Evolutionary conservation across 2,113 vertebrate genomes (phyloP).

Genomic region (Scophthalmus maximus): DNA sequence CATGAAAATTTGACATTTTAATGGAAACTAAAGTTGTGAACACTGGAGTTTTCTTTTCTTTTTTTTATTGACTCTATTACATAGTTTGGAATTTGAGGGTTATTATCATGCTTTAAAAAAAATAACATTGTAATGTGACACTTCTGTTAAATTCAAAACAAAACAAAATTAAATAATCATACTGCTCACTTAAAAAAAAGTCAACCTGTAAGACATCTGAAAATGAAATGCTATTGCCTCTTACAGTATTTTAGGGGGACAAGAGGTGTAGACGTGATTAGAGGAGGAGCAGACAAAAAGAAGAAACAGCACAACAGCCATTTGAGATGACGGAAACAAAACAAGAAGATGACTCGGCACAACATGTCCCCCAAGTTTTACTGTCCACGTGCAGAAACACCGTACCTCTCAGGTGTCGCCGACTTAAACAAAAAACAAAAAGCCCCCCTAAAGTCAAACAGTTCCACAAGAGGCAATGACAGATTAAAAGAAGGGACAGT

Average conservation of each 20-base stretch:
- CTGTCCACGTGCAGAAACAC: constrained; percentile 22
- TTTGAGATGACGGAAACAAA: constrained; percentile 54
- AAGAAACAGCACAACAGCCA: constrained; percentile 51
- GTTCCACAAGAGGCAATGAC: constrained; percentile 55
- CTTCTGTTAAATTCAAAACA: constrained; percentile 69
- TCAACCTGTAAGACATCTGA: constrained; percentile 72
- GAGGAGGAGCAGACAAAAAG: constrained; percentile 28
- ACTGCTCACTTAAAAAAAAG: constrained; percentile 65
- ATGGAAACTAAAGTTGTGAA: constrained; percentile 83
- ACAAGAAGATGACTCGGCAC: constrained; percentile 42
- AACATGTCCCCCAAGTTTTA: constrained; percentile 34
- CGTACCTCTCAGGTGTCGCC: constrained; percentile 35
- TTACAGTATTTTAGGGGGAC: constrained; percentile 30
- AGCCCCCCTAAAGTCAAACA: constrained; percentile 39
- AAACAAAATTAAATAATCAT: constrained; percentile 57
- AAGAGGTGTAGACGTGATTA: constrained; percentile 26
- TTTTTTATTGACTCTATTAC: constrained; percentile 74
- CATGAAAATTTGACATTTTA: constrained; percentile 82
- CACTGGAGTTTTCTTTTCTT: constrained; percentile 65
- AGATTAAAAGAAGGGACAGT: constrained; percentile 45
- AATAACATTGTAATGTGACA: constrained; percentile 70
- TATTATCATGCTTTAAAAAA: constrained; percentile 76
- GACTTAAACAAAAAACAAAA: constrained; percentile 17
- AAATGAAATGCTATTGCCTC: constrained; percentile 65
- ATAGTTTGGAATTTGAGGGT: constrained; percentile 78